Base-by-base conservation (phyloP, 2,113 vertebrate species). In the Aphyosemion australe region DNA sequence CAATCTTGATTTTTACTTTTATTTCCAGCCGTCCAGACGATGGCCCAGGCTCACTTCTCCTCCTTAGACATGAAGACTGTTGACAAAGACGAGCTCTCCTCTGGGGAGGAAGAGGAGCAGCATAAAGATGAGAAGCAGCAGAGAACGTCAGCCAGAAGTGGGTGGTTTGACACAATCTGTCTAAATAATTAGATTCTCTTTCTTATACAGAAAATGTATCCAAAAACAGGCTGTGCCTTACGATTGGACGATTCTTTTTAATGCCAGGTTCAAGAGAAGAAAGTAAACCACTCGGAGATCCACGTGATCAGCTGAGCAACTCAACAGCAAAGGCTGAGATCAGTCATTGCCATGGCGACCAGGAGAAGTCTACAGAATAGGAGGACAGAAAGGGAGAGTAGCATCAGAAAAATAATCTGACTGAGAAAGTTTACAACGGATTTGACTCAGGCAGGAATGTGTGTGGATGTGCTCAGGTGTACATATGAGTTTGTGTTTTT, bases 11-110 rank as follows among this genome's bases (percentile, higher is more conserved):
- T 14, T 4, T 21, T 37, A 49, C 57, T 66, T 70, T 31, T 56
- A 6, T 65, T 73, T 72, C 4, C 82, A 98, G 96, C 94, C 0
- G 91, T 98, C 73, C 96, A 98, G 89, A 94, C 92, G 87, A 94
- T 98, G 49, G 95, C 94, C 10, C 93, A 95, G 89, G 94, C 94
- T 57, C 95, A 96, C 85, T 75, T 97, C 82, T 92, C 94, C 84
- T 91, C 94, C 65, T 49, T 95, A 75, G 84, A 79, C 0, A 90
- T 93, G 66, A 90, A 88, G 11, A 83, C 84, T 1, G 68, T 79
- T 45, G 85, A 90, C 67, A 82, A 72, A 61, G 86, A 88, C 12
- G 84, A 83, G 0, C 34, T 61, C 12, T 84, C 78, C 73, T 53
- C 94, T 0, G 91, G 68, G 0, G 92, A 92, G 5, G 92, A 93